Evolutionary conservation across 2,797 vertebrate genomes (phyloP).

Genomic region (Parauchenoglanis ngamensis): DNA sequence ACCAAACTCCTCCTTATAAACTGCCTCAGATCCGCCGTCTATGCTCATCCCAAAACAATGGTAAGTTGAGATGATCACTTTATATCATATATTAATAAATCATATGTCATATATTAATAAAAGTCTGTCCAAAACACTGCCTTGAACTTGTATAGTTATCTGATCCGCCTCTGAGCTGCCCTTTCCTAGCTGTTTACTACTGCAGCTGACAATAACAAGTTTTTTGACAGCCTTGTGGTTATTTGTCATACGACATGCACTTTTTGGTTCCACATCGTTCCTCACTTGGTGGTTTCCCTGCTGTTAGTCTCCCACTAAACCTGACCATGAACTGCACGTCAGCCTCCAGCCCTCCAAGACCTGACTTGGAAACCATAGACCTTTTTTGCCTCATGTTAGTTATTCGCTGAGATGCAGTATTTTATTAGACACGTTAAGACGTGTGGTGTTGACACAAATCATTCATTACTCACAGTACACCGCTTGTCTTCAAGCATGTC

Average conservation of each 20-base stretch:
- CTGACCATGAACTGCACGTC: background rate
- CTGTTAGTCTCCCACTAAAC: background rate
- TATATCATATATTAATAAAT: no score
- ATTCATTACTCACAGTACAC: background rate
- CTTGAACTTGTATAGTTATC: background rate
- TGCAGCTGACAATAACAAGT: background rate
- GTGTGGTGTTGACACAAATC: background rate
- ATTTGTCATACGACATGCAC: background rate
- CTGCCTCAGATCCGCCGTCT: background rate
- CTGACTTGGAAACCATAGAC: background rate
- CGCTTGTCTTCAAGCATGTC: background rate
- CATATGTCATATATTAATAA: no score
- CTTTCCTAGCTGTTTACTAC: background rate
- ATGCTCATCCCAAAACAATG: background rate
- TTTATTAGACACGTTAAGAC: background rate
- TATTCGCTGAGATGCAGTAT: background rate
- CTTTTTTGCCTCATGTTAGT: background rate
- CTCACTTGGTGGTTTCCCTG: background rate
- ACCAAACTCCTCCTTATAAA: background rate
- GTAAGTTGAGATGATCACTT: background rate
- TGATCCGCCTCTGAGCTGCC: background rate
- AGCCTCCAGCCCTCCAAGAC: background rate
- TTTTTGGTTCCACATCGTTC: background rate
- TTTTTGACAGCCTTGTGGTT: background rate
- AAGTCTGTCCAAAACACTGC: background rate